These are phyloP conservation scores for Pristionchus arcanus DNA, from an alignment of 2,888 invertebrate genomes.

Conservation along the genomic window DNA sequence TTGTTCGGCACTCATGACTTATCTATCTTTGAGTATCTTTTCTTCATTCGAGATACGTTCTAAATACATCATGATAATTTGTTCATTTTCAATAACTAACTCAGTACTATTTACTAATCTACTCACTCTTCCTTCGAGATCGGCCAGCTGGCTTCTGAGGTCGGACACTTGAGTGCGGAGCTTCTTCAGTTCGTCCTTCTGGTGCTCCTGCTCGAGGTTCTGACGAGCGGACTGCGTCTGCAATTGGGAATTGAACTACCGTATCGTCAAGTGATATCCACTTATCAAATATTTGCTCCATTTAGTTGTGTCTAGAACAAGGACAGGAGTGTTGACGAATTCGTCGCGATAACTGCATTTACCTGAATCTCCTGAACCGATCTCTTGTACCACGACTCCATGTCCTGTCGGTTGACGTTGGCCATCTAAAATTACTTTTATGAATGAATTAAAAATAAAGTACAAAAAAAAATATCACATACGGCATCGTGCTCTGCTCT, in stretches of 20 bases:
- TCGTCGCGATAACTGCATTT: no score
- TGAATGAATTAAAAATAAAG: background rate
- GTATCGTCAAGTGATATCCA: background rate
- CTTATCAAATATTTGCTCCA: no score
- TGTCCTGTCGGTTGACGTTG: slow-evolving; percentile 80
- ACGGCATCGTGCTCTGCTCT: slow-evolving; percentile 81
- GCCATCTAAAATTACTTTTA: slow-evolving; percentile 66
- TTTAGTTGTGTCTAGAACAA: no score
- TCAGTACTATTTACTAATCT: no score
- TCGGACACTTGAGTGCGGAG: slow-evolving; percentile 80
- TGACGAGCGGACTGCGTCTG: slow-evolving; percentile 80
- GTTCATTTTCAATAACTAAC: no score
- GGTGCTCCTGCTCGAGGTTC: slow-evolving; percentile 81
- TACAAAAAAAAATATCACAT: background rate
- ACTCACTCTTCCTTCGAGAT: slow-evolving; percentile 80
- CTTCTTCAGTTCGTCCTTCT: slow-evolving; percentile 81
- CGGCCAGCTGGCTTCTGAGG: slow-evolving; percentile 80
- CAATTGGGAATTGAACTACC: background rate
- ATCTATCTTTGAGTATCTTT: no score
- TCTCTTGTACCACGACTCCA: slow-evolving; percentile 82
- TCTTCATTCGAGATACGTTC: no score
- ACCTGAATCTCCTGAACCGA: slow-evolving; percentile 82
- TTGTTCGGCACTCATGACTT: no score
- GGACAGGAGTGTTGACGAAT: no score
- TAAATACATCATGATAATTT: no score